phyloP scores from a whole-genome alignment of 2,113 vertebrate species.

The Percina caprodes region DNA sequence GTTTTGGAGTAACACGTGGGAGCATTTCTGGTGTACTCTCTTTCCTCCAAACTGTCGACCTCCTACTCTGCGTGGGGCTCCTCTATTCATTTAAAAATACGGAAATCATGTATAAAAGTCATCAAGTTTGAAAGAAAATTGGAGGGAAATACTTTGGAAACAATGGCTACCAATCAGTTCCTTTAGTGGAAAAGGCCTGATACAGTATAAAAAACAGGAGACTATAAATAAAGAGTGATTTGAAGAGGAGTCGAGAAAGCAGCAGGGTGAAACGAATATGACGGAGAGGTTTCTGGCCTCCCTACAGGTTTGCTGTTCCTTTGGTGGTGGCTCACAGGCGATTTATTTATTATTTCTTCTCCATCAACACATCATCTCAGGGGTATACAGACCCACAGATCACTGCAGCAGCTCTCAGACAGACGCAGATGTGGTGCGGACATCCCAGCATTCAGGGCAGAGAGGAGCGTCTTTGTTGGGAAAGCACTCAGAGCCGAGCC shows the following conservation, averaged over 20 bases:
- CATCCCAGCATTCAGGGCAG: conserved; percentile 11
- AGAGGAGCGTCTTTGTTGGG: conserved; percentile 28
- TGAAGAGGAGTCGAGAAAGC: conserved; percentile 12
- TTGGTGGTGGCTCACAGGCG: conserved; percentile 18
- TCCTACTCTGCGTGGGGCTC: too few species aligned
- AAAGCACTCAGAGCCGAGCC: conserved; percentile 19
- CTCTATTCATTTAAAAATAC: too few species aligned
- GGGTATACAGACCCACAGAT: conserved; percentile 18
- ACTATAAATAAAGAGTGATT: conserved; percentile 29
- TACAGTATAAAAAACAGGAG: background rate
- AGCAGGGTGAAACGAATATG: conserved; percentile 4
- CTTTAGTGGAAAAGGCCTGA: background rate
- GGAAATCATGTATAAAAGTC: too few species aligned
- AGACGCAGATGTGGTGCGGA: conserved; percentile 3
- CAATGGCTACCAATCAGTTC: background rate
- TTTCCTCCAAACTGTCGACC: too few species aligned
- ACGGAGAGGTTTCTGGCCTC: conserved; percentile 17
- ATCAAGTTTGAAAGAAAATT: too few species aligned
- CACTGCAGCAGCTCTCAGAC: background rate
- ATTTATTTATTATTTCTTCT: background rate
- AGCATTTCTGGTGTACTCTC: too few species aligned
- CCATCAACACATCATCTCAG: conserved; percentile 39
- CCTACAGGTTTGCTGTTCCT: conserved; percentile 10
- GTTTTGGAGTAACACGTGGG: too few species aligned
- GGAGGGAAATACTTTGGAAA: background rate